Conservation (phyloP, 2,113 vertebrate genomes). For the Notechis scutatus region DNA sequence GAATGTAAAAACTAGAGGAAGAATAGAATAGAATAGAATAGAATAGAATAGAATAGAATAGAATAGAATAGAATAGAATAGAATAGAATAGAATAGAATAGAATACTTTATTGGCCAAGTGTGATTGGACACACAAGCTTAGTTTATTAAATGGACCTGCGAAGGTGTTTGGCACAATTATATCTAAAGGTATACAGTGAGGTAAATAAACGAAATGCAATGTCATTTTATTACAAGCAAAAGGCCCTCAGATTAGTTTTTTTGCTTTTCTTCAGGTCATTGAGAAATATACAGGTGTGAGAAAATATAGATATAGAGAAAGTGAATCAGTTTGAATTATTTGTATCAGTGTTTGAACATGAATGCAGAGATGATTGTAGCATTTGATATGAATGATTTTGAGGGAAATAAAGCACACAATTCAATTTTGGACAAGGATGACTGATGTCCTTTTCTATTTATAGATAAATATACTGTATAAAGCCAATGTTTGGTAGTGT, state of each 20-base stretch:
- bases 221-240: not conserved
- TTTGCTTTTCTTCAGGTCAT: not conserved
- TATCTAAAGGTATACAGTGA: not conserved
- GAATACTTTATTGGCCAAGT: too few relatives aligned
- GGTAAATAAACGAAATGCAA: not conserved
- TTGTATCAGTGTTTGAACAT: not conserved
- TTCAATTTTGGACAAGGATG: not conserved
- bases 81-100: too few relatives aligned
- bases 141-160: not conserved
- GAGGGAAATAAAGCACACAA: not conserved
- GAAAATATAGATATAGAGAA: not conserved
- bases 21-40: too few relatives aligned
- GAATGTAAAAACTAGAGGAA: too few relatives aligned
- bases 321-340: not conserved
- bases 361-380: not conserved
- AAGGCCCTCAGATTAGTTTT: not conserved
- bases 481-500: not conserved
- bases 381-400: not conserved
- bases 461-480: not conserved
- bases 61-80: too few relatives aligned
- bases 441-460: not conserved
- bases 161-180: not conserved
- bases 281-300: not conserved
- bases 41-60: too few relatives aligned
- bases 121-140: not conserved